A percentile compares a stretch with the other conserved stretches of the same genome.
phyloP scores from a whole-genome alignment of 2,113 vertebrate genomes.

The Canis aureus region DNA sequence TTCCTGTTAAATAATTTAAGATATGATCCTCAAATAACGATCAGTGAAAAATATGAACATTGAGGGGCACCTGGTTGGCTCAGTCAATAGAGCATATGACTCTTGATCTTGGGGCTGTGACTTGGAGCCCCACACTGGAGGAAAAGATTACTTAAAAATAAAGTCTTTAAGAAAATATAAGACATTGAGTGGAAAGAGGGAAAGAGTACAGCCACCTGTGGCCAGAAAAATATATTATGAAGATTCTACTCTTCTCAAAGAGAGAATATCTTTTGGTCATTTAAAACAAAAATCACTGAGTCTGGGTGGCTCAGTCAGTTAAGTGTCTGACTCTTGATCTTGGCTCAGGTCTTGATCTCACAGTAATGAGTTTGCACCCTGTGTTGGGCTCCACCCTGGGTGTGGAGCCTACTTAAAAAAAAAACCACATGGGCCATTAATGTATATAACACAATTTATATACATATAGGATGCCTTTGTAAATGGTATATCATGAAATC shows the following conservation, averaged over 20 bases:
- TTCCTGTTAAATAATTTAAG: background rate
- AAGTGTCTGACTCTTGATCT: background rate
- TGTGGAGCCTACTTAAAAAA: too few species aligned
- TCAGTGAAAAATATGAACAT: background rate
- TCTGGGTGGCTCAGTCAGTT: background rate
- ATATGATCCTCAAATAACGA: background rate
- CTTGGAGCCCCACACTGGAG: background rate
- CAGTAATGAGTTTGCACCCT: background rate
- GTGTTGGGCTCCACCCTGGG: too few species aligned
- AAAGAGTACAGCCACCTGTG: background rate
- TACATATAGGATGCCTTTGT: background rate
- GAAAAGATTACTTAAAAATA: background rate
- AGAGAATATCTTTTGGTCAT: background rate
- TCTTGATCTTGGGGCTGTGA: background rate
- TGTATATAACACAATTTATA: background rate
- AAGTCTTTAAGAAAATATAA: background rate
- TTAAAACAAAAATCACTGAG: background rate
- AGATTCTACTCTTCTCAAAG: background rate
- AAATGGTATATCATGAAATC: background rate
- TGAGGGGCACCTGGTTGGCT: background rate
- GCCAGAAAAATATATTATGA: background rate
- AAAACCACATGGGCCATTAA: background rate
- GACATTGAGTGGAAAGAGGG: background rate
- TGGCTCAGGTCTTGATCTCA: background rate
- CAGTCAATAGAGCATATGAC: background rate